These are phyloP conservation scores for Rhamphomyia laevipes DNA, from an alignment of 2,888 invertebrate genomes.

Conservation along the genomic window DNA sequence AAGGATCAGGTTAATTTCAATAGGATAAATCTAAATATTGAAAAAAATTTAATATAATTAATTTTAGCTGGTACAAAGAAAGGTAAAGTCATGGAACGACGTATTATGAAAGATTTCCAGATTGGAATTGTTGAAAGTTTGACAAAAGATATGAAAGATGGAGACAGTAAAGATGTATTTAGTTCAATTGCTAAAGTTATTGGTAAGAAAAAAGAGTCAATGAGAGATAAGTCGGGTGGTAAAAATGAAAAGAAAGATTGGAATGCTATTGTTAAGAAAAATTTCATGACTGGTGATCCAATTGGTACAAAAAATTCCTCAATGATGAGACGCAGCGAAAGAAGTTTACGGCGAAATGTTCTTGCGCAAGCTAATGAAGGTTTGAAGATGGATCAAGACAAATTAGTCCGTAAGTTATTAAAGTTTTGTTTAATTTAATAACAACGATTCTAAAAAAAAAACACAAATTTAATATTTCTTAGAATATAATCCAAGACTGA, in stretches of 20 bases:
- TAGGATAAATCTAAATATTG: not conserved
- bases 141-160: slow-evolving; percentile 56
- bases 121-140: slow-evolving; percentile 79
- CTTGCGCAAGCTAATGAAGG: slow-evolving; percentile 52
- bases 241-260: slow-evolving; percentile 51
- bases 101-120: slow-evolving; percentile 80
- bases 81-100: slow-evolving; percentile 74
- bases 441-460: not conserved
- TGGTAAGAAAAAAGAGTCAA: slow-evolving; percentile 37
- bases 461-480: not conserved
- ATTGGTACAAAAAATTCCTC: slow-evolving; percentile 67
- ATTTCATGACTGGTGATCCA: slow-evolving; percentile 56
- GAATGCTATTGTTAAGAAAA: slow-evolving; percentile 70
- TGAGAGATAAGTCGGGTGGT: not conserved
- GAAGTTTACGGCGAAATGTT: slow-evolving; percentile 60
- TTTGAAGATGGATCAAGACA: slow-evolving; percentile 56
- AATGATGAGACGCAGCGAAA: slow-evolving; percentile 48
- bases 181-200: slow-evolving; percentile 73
- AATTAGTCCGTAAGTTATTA: slow-evolving; percentile 47
- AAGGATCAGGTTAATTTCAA: slow-evolving; percentile 7
- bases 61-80: slow-evolving; percentile 45
- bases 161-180: slow-evolving; percentile 65
- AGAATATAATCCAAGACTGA: slow-evolving; percentile 72
- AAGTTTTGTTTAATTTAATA: not conserved
- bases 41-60: slow-evolving; percentile 43